Evolutionary conservation across 1,140 invertebrate genomes (phyloP).

Genomic region (Drosophila tristis): DNA sequence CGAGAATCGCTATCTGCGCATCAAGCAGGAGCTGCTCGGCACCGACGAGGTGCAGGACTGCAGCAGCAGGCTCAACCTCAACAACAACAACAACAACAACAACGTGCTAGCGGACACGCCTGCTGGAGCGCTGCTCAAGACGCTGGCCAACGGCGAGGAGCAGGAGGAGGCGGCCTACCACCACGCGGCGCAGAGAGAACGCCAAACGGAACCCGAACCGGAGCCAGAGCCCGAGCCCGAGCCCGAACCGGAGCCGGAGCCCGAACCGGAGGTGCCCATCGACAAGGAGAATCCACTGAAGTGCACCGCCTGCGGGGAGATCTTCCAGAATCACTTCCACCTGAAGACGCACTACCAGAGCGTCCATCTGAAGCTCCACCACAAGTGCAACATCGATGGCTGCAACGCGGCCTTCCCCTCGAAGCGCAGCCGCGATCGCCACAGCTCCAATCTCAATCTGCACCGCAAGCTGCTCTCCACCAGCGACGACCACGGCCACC

Average conservation of each 20-base stretch:
- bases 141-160: constrained; percentile 16
- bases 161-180: not conserved
- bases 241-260: constrained; percentile 30
- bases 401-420: constrained; percentile 98
- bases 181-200: not conserved
- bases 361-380: constrained; percentile 97
- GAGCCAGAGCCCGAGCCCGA: constrained; percentile 4
- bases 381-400: constrained; percentile 97
- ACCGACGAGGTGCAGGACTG: constrained; percentile 38
- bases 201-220: not conserved
- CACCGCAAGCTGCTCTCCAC: constrained; percentile 95
- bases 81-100: constrained; percentile 53
- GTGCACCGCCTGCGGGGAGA: constrained; percentile 96
- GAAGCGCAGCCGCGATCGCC: constrained; percentile 95
- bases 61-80: constrained; percentile 19
- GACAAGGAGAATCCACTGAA: constrained; percentile 90
- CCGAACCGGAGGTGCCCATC: constrained; percentile 91
- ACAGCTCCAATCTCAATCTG: constrained; percentile 96
- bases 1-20: constrained; percentile 70
- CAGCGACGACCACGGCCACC: constrained; percentile 84
- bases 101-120: constrained; percentile 24
- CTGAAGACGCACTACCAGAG: constrained; percentile 98
- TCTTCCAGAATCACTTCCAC: constrained; percentile 97
- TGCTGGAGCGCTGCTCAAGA: not conserved
- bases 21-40: constrained; percentile 71